Conservation (phyloP, 2,888 invertebrate genomes). For the Lasioglossum calceatum region DNA sequence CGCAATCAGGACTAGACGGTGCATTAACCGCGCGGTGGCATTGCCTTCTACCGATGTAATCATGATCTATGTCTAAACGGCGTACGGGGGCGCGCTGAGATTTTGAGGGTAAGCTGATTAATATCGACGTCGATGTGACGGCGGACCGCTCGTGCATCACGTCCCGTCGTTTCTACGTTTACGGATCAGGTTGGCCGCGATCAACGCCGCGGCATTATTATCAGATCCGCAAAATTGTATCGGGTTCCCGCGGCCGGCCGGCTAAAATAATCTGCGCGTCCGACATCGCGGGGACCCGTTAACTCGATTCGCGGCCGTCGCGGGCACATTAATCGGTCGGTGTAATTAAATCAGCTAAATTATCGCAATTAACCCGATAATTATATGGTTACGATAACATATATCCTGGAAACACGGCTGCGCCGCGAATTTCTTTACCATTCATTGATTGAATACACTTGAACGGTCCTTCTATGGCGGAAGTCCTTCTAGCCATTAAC, state of each 20-base stretch:
- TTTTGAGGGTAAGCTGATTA: conserved; percentile 56
- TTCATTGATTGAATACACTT: conserved; percentile 29
- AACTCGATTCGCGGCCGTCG: conserved; percentile 20
- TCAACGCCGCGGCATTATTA: conserved; percentile 26
- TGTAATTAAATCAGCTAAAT: conserved; percentile 55
- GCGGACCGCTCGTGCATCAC: conserved; percentile 14
- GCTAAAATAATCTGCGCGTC: conserved; percentile 32
- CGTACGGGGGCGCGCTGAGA: conserved; percentile 36
- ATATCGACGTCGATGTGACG: conserved; percentile 56
- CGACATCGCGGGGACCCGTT: conserved; percentile 32
- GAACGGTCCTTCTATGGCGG: not conserved
- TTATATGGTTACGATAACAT: conserved; percentile 39
- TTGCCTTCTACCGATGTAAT: conserved; percentile 52
- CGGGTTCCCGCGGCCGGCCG: not conserved
- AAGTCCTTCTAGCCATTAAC: not conserved
- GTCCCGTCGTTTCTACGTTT: conserved; percentile 9
- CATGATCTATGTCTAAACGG: conserved; percentile 55
- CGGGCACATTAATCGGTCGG: conserved; percentile 35
- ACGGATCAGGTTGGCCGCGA: conserved; percentile 33
- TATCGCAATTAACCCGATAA: conserved; percentile 50
- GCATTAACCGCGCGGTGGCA: conserved; percentile 52
- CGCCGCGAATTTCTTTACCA: conserved; percentile 41
- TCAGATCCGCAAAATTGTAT: conserved; percentile 37
- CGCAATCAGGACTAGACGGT: conserved; percentile 25
- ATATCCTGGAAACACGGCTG: conserved; percentile 27